Base-by-base conservation (phyloP, 2,113 vertebrate genomes). In the Lathamus discolor region DNA sequence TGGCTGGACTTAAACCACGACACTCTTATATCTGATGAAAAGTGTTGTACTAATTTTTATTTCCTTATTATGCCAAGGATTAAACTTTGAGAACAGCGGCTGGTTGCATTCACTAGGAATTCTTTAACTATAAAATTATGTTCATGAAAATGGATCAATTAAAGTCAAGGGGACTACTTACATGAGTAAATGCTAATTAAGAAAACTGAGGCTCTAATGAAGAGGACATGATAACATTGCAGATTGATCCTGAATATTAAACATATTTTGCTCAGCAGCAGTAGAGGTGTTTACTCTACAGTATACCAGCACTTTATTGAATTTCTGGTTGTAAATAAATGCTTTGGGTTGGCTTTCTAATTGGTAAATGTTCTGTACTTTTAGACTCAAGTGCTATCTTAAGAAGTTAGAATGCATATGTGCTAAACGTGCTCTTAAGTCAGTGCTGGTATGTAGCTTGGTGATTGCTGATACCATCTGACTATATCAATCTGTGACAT, bases 181-280 rank as follows among this genome's bases (percentile, higher is more conserved):
- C 92, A 91, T 91, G 96, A 96, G 96, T 95, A 95, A 95, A 94
- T 93, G 94, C 73, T 96, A 94, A 94, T 96, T 96, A 96, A 94
- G 88, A 85, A 79, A 97, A 84, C 93, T 51, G 81, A 89, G 94
- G 92, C 81, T 96, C 81, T 96, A 96, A 94, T 93, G 96, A 96
- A 93, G 93, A 94, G 95, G 92, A 94, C 93, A 96, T 69, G 91
- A 91, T 96, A 97, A 91, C 72, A 78, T 87, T 92, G 88, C 88
- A 92, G 93, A 92, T 93, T 93, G 92, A 92, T 94, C 63, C 86
- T 94, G 94, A 94, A 94, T 96, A 93, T 96, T 96, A 96, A 97
- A 76, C 77, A 9, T n/a, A 29, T 69, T 95, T 81, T 48, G 20
- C 93, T 96, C 12, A 0, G 83, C 74, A 69, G 84, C 57, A 96